phyloP scores from a whole-genome alignment of 2,113 vertebrate genomes.

The Limnothrissa miodon region DNA sequence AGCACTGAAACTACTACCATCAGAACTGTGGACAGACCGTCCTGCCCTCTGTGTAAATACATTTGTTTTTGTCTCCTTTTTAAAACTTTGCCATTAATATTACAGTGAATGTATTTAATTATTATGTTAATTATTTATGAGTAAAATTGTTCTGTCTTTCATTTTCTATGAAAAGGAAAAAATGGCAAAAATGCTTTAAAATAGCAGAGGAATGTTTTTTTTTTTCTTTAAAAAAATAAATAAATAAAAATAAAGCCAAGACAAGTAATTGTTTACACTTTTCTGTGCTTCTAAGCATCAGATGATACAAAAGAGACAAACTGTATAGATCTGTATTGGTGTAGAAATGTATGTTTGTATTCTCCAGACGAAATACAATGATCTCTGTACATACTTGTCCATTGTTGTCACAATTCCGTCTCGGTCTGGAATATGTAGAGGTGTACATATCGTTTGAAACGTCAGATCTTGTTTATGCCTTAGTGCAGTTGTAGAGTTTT shows the following conservation, averaged over 20 bases:
- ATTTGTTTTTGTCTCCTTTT: conserved; percentile 57
- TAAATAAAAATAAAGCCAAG: conserved; percentile 47
- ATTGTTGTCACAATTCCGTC: conserved; percentile 84
- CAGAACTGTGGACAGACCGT: conserved; percentile 79
- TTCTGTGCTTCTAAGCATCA: conserved; percentile 78
- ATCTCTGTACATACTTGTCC: conserved; percentile 83
- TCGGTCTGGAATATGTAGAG: conserved; percentile 85
- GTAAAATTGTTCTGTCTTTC: conserved; percentile 84
- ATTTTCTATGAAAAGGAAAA: conserved; percentile 91
- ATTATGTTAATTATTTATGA: conserved; percentile 92
- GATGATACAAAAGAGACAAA: conserved; percentile 70
- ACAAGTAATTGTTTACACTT: conserved; percentile 83
- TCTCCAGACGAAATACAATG: conserved; percentile 74
- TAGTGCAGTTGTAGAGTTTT: conserved; percentile 83
- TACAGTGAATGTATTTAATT: conserved; percentile 97
- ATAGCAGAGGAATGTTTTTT: conserved; percentile 83
- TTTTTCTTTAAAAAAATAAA: conserved; percentile 68
- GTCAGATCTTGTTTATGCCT: conserved; percentile 78
- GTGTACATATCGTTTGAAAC: conserved; percentile 85
- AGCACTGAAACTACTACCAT: conserved; percentile 83
- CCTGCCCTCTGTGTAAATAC: conserved; percentile 83
- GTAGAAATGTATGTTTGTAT: conserved; percentile 78
- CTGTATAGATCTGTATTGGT: conserved; percentile 85
- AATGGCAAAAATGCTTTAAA: conserved; percentile 77
- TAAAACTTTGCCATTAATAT: conserved; percentile 86